Percentiles rank a stretch among this genome's conserved stretches.
These are phyloP conservation scores for Nautilus pompilius DNA, from an alignment of 1,140 invertebrate species.

Conservation along the genomic window DNA sequence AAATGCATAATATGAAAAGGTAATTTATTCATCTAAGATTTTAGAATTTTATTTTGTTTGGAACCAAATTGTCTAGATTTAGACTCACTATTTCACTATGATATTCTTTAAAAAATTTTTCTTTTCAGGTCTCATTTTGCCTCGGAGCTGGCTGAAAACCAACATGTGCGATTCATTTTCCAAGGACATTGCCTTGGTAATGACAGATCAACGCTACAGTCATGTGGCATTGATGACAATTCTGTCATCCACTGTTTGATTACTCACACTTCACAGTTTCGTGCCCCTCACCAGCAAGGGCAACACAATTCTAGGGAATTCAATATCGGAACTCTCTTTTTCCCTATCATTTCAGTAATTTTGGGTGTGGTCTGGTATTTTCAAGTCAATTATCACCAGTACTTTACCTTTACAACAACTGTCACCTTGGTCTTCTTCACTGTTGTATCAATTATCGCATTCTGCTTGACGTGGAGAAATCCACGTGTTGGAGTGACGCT, in stretches of 20 bases:
- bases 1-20: no score
- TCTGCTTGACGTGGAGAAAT: no score
- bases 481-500: no score
- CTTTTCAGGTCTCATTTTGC: slow-evolving; percentile 75
- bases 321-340: slow-evolving; percentile 44
- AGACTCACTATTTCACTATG: no score
- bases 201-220: slow-evolving; percentile 71
- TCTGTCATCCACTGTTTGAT: slow-evolving; percentile 86
- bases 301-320: slow-evolving; percentile 15
- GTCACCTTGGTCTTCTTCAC: slow-evolving; percentile 61
- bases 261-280: slow-evolving; percentile 24
- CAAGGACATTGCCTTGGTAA: slow-evolving; percentile 79
- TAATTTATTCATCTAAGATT: no score
- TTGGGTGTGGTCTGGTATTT: slow-evolving; percentile 64
- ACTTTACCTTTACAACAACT: slow-evolving; percentile 66
- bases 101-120: no score
- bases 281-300: background rate
- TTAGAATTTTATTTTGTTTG: no score
- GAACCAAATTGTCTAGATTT: no score
- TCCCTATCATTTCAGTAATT: slow-evolving; percentile 59
- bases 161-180: slow-evolving; percentile 79
- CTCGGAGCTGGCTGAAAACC: slow-evolving; percentile 71
- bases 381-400: slow-evolving; percentile 63
- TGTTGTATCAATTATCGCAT: no score
- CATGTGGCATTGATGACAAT: slow-evolving; percentile 77